Base-by-base conservation (phyloP, 1,140 invertebrate genomes). In the Ptiloglossa arizonensis region DNA sequence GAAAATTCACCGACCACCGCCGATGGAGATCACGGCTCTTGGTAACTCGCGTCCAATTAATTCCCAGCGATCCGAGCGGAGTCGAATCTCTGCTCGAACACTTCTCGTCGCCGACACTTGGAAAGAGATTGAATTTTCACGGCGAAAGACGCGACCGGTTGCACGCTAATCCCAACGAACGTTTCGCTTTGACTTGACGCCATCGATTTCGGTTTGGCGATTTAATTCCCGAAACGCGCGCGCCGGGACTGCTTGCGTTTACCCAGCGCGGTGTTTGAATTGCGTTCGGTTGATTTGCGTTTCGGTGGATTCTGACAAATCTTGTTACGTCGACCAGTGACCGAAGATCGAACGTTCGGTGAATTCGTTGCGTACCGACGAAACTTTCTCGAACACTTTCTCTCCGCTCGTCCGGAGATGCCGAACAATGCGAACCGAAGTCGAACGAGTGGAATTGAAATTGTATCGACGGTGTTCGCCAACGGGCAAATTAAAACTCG, bases 241-340 rank as follows among this genome's bases (percentile, higher is more conserved):
- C 57, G 8, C 19, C 19, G 4, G 11, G 59, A 41, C n/a, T 62
- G 59, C 59, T 62, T 41, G 19, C 59, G n/a, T 41, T 38, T 19
- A 9, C 35, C 35, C 15, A 19, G 54, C 35, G n/a, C 59, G 35
- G 2, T 35, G 22, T 41, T 62, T 41, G 24, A 62, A 62, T 11
- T n/a, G 35, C 59, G 35, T 41, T 22, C 59, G 24, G 59, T 41
- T 24, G 44, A 62, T 62, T 62, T 60, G 32, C 32, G 59, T n/a
- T n/a, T n/a, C n/a, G n/a, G n/a, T n/a, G 59, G 59, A 24, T 62
- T n/a, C 59, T 62, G 38, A 62, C 35, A 62, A 62, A 62, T 11
- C n/a, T n/a, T 62, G 35, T 44, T n/a, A 15, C 59, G 19, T 8
- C 19, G 19, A 15, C 15, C 32, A 1, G 22, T 8, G 11, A 24